phyloP scores from a whole-genome alignment of 2,888 invertebrate genomes.

The Gastrophysa polygoni region DNA sequence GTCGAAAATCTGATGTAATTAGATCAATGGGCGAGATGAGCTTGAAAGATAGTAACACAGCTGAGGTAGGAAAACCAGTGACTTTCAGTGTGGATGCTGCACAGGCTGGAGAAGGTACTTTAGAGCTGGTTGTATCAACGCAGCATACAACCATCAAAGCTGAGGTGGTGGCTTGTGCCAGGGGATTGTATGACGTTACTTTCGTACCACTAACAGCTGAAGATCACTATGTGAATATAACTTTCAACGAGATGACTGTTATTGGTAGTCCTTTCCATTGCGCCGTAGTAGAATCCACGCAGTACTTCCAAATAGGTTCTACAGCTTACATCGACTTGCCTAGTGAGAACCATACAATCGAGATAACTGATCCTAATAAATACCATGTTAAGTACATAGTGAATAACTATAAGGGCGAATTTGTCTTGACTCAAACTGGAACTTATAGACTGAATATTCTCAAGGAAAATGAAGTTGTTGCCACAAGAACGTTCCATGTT shows the following conservation, averaged over 20 bases:
- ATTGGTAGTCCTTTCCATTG: slow-evolving; percentile 92
- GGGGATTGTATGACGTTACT: slow-evolving; percentile 91
- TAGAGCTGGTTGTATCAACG: slow-evolving; percentile 90
- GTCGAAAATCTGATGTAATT: slow-evolving; percentile 49
- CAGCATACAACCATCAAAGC: slow-evolving; percentile 84
- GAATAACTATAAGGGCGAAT: slow-evolving; percentile 56
- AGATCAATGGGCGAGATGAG: slow-evolving; percentile 51
- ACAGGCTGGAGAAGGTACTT: slow-evolving; percentile 91
- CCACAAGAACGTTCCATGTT: slow-evolving; percentile 65
- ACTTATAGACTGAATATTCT: slow-evolving; percentile 38
- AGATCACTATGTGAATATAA: slow-evolving; percentile 90
- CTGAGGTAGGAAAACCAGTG: slow-evolving; percentile 82
- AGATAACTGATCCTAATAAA: slow-evolving; percentile 71
- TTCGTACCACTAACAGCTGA: slow-evolving; percentile 90
- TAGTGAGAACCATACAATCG: slow-evolving; percentile 67
- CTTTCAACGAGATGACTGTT: slow-evolving; percentile 91
- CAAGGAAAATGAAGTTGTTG: slow-evolving; percentile 49
- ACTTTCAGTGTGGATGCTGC: slow-evolving; percentile 95
- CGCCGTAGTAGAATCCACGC: slow-evolving; percentile 68
- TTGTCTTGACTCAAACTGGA: slow-evolving; percentile 65
- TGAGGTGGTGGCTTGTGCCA: slow-evolving; percentile 85
- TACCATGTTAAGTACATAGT: slow-evolving; percentile 58
- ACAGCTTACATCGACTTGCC: slow-evolving; percentile 65
- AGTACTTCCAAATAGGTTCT: slow-evolving; percentile 73
- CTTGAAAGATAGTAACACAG: slow-evolving; percentile 56